Evolutionary conservation across 2,888 invertebrate species (phyloP), one percentile per base, ranked within the genome.

Genomic region (Cephus nigrinus): DNA sequence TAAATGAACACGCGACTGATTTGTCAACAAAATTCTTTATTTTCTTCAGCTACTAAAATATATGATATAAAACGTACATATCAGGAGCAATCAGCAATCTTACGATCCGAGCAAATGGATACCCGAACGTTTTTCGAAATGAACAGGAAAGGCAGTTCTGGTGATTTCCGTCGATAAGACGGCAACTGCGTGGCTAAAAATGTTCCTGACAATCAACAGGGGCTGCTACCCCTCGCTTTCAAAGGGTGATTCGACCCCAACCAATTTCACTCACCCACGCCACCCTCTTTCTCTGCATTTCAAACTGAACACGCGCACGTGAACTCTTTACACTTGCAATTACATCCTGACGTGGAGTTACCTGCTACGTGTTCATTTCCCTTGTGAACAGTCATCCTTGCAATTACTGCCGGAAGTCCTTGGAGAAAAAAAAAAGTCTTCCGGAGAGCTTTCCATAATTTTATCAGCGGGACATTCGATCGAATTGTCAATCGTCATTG

Each of bases 201-300:
- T 23, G 55, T 55, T 55, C 55, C 55, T 55, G 55, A 55, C 55
- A 23, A 55, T 55, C 55, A 23, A 5, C 55, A 55, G 55, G 55
- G 55, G 55, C 55, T 55, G 55, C 55, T 9, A 55, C 35, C 74
- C 33, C 36, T 74, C 34, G 35, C 23, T 74, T n/a, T 5, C 1
- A 74, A 32, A 34, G 74, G 74, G 74, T 74, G 74, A 74, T 34
- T 74, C 74, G n/a, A 74, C 74, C 74, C 74, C 34, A 30, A 33
- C 74, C 71, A 71, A 71, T 71, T 32, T 71, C 31, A 55, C 55
- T 23, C 55, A 23, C 23, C 55, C 55, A 23, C 55, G 23, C 15
- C 23, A 55, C 55, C 23, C 55, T 55, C 23, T 55, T 55, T 23
- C 55, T 23, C 23, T 23, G 55, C 23, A 23, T 55, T 55, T 55